phyloP scores from a whole-genome alignment of 2,113 vertebrate genomes.

The Microtus richardsoni region DNA sequence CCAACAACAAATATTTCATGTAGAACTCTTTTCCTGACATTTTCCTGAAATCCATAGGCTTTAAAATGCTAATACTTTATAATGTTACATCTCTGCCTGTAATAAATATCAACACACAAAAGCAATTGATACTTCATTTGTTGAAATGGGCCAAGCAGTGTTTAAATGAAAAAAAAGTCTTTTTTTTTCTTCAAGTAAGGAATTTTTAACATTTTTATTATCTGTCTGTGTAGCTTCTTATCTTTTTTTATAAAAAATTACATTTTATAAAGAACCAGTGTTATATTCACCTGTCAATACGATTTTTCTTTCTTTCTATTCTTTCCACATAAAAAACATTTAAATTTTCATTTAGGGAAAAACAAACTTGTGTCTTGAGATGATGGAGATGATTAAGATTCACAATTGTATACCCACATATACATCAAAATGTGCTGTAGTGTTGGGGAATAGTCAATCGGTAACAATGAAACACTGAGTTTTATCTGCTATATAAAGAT shows the following conservation, averaged over 20 bases:
- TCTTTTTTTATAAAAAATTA: not conserved
- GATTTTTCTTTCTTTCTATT: not conserved
- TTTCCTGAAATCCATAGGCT: not conserved
- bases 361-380: not conserved
- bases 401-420: not conserved
- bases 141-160: too few species aligned
- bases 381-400: not conserved
- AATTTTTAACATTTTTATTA: not conserved
- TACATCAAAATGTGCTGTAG: not conserved
- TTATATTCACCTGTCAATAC: not conserved
- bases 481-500: not conserved
- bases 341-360: not conserved
- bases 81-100: not conserved
- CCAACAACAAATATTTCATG: not conserved
- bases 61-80: not conserved
- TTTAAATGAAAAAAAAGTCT: too few species aligned
- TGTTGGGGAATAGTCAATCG: too few species aligned
- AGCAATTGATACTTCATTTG: not conserved
- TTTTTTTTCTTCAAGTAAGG: not conserved
- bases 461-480: not conserved
- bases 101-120: not conserved
- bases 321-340: not conserved
- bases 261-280: not conserved
- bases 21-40: not conserved
- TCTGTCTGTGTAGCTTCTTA: not conserved